Conservation (phyloP, 1,140 invertebrate genomes). For the Doryteuthis pealeii region DNA sequence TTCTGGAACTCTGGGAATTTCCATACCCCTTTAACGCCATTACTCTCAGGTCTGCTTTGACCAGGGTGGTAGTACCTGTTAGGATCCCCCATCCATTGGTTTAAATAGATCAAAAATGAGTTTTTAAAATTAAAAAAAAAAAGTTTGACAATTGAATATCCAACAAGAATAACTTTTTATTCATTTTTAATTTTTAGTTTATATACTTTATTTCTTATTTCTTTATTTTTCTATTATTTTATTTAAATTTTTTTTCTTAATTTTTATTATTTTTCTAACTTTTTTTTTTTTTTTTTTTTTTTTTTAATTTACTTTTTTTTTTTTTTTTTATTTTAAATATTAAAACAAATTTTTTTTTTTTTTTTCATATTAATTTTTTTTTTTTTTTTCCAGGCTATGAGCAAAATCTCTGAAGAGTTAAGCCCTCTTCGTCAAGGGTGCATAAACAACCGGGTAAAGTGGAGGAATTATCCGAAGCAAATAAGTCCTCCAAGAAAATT, state of each 20-base stretch:
- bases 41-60: no score
- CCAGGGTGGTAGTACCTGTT: no score
- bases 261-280: neutral
- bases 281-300: slow-evolving; percentile 19
- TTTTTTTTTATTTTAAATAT: neutral
- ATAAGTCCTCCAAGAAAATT: slow-evolving; percentile 33
- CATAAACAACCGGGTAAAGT: slow-evolving; percentile 79
- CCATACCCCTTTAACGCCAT: no score
- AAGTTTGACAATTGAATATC: no score
- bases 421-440: slow-evolving; percentile 86
- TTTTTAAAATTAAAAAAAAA: no score
- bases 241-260: slow-evolving; percentile 2
- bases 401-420: slow-evolving; percentile 89
- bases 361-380: neutral
- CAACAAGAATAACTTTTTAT: no score
- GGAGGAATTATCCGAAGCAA: slow-evolving; percentile 82
- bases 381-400: slow-evolving; percentile 72
- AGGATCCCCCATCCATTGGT: neutral
- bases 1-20: no score
- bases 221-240: slow-evolving; percentile 9
- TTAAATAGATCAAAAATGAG: no score
- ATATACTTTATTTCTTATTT: no score
- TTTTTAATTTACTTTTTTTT: slow-evolving; percentile 6
- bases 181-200: no score
- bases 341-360: slow-evolving; percentile 1